Percentiles rank a stretch among this genome's conserved stretches.
Conservation (phyloP, 1,140 invertebrate species). For the Oryzaephilus surinamensis region DNA sequence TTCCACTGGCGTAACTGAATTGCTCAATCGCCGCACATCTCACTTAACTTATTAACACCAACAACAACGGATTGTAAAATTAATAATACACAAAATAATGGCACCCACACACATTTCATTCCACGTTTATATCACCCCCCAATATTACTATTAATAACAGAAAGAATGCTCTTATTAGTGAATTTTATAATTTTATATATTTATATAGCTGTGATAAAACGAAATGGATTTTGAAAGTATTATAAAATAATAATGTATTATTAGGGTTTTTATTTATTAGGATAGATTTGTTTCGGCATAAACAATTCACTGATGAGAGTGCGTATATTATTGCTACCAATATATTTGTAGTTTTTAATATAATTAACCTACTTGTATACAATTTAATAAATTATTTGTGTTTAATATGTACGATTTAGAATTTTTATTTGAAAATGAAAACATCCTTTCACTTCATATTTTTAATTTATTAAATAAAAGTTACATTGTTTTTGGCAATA, state of each 20-base stretch:
- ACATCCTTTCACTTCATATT: too few species aligned
- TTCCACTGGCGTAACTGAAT: conserved; percentile 15
- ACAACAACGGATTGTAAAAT: too few species aligned
- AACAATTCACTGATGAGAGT: conserved; percentile 10
- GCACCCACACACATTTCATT: not conserved
- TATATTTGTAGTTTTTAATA: conserved; percentile 9
- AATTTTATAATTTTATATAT: conserved; percentile 8
- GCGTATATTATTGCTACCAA: not conserved
- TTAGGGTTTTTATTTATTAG: not conserved
- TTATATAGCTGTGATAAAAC: conserved; percentile 17
- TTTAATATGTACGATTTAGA: not conserved
- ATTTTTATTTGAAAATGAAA: not conserved
- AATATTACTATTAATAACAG: not conserved
- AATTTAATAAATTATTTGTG: conserved; percentile 7
- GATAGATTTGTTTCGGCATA: not conserved
- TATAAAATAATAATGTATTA: conserved; percentile 1
- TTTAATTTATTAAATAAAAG: too few species aligned
- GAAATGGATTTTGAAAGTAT: too few species aligned
- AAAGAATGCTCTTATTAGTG: conserved; percentile 9
- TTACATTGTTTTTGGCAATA: too few species aligned
- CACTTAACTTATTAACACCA: not conserved
- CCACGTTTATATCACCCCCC: conserved; percentile 8
- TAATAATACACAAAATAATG: conserved; percentile 1
- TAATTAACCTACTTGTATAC: conserved; percentile 13
- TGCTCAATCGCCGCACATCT: conserved; percentile 14